Evolutionary conservation across 1,140 invertebrate species (phyloP).

Genomic region (Archivesica marissinica): DNA sequence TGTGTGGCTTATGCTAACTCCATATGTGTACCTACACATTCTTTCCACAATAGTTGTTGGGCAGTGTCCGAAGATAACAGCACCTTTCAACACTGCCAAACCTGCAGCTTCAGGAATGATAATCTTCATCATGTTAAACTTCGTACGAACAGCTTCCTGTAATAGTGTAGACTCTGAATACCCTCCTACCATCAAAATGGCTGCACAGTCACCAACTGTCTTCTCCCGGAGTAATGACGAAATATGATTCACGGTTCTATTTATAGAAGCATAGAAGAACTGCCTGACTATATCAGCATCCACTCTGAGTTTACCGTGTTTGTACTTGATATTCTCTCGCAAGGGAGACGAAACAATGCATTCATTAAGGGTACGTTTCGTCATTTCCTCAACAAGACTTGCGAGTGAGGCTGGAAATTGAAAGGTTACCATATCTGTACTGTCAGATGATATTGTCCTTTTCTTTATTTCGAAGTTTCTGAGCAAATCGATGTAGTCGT

Average conservation of each 20-base stretch:
- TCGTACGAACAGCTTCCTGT: neutral
- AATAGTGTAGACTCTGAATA: constrained; percentile 29
- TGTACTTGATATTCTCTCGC: neutral
- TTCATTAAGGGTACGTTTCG: neutral
- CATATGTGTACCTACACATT: constrained; percentile 24
- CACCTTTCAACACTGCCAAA: constrained; percentile 30
- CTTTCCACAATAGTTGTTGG: constrained; percentile 19
- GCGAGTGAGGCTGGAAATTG: neutral
- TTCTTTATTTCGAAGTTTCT: constrained; percentile 24
- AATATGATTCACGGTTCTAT: constrained; percentile 16
- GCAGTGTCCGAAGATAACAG: constrained; percentile 40
- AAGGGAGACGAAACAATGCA: neutral
- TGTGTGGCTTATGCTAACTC: neutral
- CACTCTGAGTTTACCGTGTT: constrained; percentile 12
- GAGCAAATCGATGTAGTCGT: constrained; percentile 10
- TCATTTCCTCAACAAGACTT: neutral
- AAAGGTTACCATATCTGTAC: neutral
- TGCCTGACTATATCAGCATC: neutral
- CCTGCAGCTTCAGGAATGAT: constrained; percentile 38
- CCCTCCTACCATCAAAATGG: constrained; percentile 42
- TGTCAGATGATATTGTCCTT: neutral
- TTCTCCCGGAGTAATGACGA: neutral
- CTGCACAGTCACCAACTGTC: neutral
- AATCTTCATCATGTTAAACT: constrained; percentile 1
- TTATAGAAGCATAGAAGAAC: neutral